phyloP scores from a whole-genome alignment of 2,113 vertebrate species.

The Lepisosteus osseus region DNA sequence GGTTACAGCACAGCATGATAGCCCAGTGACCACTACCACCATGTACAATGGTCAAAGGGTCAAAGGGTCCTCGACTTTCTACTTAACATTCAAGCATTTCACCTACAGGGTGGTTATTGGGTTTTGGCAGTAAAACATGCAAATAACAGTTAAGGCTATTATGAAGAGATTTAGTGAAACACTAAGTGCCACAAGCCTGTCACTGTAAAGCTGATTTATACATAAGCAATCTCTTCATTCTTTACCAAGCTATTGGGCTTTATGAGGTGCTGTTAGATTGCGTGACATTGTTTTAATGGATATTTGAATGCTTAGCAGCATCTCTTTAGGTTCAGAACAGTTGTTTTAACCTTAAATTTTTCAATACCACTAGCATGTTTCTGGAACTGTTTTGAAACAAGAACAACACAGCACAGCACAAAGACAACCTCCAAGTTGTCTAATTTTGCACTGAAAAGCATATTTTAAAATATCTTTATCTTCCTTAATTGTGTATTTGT shows the following conservation, averaged over 20 bases:
- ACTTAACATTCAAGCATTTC: conserved; percentile 43
- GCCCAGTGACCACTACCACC: conserved; percentile 43
- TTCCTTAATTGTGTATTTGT: too few species aligned
- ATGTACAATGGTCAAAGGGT: conserved; percentile 52
- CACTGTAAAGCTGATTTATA: conserved; percentile 56
- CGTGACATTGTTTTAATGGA: conserved; percentile 42
- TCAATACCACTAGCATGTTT: too few species aligned
- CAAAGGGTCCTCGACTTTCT: conserved; percentile 44
- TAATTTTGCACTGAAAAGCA: too few species aligned
- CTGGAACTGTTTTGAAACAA: too few species aligned
- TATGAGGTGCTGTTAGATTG: conserved; percentile 12
- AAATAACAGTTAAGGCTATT: conserved; percentile 48
- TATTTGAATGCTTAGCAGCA: conserved; percentile 18
- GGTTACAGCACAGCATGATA: conserved; percentile 32
- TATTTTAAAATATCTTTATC: too few species aligned
- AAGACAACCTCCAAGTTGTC: too few species aligned
- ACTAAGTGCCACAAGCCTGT: conserved; percentile 36
- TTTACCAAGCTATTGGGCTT: conserved; percentile 30
- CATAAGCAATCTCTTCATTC: conserved; percentile 39
- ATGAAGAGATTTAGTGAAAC: conserved; percentile 35
- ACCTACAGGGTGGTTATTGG: conserved; percentile 51
- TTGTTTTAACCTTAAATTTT: too few species aligned
- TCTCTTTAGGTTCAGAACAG: background rate
- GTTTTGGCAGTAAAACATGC: conserved; percentile 45
- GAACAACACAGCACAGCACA: too few species aligned